Evolutionary conservation across 2,797 vertebrate genomes (phyloP), one percentile per base, ranked within the genome.

Genomic region (Eulemur albifrons): DNA sequence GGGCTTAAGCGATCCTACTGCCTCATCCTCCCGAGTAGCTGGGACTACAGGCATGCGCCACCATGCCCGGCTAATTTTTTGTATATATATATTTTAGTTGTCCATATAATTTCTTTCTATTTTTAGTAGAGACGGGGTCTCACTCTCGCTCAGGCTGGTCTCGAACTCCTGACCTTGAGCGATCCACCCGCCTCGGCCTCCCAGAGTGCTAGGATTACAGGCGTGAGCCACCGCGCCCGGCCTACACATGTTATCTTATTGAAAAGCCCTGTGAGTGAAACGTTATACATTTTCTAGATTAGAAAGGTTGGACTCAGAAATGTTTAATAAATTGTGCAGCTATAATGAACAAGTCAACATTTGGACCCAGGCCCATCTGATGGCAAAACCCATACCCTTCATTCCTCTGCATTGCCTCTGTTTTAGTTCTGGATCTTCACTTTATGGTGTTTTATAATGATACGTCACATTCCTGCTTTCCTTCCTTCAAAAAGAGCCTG

Each of bases 401-500:
- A 0, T 17, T 14, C 30, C 9, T 30, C 3, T 1, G 1, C 6
- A 0, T 40, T 23, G 10, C 11, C 1, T 65, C 48, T 13, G 1
- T 75, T 35, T 72, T 43, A 13, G 30, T 57, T 73, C 40, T 40
- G 27, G 38, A 18, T 5, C 57, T 48, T 92, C 40, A 10, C 7
- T 69, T 80, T 14, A 27, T 27, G 65, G 43, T 59, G 9, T 82
- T 90, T 63, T 57, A 3, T 57, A 23, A 17, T 5, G 30, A 59
- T 23, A 48, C 43, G 73, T 67, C 65, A 48, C 57, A 17, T 45
- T 69, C 23, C 50, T 86, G 30, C n/a, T 59, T 52, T 38, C 23
- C 38, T 75, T 48, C 67, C n/a, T 69, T 52, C 14, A 21, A 18
- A 65, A n/a, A 4, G 43, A 52, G 21, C 45, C 77, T 80, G n/a